Base-by-base conservation (phyloP, 64 coral and sea anemone genomes). In the Astreopora myriophthalma region DNA sequence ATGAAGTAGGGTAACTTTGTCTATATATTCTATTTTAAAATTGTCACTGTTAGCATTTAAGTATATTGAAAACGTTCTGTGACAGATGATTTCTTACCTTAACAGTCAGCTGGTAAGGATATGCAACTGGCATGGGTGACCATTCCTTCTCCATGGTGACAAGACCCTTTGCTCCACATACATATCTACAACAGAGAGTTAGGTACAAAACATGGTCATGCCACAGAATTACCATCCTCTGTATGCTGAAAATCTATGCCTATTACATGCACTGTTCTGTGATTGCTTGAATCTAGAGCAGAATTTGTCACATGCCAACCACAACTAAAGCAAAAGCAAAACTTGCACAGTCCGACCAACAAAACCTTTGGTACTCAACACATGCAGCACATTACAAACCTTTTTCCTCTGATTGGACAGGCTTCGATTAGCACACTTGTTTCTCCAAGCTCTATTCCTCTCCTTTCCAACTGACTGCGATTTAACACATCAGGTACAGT, bases 101-200 rank as follows among this genome's bases (percentile, higher is more conserved):
- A 5, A 93, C 92, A 44, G 94, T 66, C 26, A 88, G 36, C 40
- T 98, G 96, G 32, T 95, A 57, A 61, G 93, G 76, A 66, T 93
- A 95, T 13, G 79, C 29, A 1, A 95, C 19, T 29, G 93, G 89
- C 25, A 74, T 55, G 22, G 86, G 34, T 34, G 93, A 89, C 96
- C 96, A 98, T 60, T 98, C 90, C 37, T 98, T 98, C 78, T 98
- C 96, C 73, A 98, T 82, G 1, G 90, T 92, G 23, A 98, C 96
- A 71, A 93, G 86, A 80, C 96, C 96, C 93, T 98, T 98, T 13
- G 74, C 70, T 66, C 96, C 79, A 87, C 93, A 95, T 11, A 98
- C 70, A 75, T 88, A 98, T 69, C 96, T 98, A 79, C 13, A 64
- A 20, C 5, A 62, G 58, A 28, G 29, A 57, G 39, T 22, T 30